Conservation (phyloP, 2,888 invertebrate genomes). For the Liodrosophila aerea region DNA sequence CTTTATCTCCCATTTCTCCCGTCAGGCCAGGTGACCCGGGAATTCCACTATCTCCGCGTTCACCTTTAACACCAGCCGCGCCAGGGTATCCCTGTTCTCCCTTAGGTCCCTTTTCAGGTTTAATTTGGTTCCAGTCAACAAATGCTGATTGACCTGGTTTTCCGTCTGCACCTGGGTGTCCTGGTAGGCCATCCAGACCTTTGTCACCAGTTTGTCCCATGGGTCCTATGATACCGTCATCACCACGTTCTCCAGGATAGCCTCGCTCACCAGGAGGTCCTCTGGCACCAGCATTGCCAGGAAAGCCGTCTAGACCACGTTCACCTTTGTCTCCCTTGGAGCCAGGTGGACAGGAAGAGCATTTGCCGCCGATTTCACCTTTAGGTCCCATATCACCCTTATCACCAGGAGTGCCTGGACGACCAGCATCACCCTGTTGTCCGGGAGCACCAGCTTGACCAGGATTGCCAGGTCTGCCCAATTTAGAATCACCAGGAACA, state of each 20-base stretch:
- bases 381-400: slow-evolving; percentile 87
- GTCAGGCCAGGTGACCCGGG: slow-evolving; percentile 88
- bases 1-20: slow-evolving; percentile 87
- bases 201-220: slow-evolving; percentile 78
- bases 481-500: slow-evolving; percentile 89
- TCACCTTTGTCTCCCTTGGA: slow-evolving; percentile 90
- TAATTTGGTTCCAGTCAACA: slow-evolving; percentile 84
- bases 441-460: slow-evolving; percentile 88
- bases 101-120: slow-evolving; percentile 86
- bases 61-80: slow-evolving; percentile 86
- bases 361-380: slow-evolving; percentile 91
- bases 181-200: slow-evolving; percentile 83
- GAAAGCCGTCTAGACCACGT: slow-evolving; percentile 87
- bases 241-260: slow-evolving; percentile 87
- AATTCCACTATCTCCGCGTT: slow-evolving; percentile 87
- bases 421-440: slow-evolving; percentile 87
- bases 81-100: slow-evolving; percentile 88
- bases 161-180: slow-evolving; percentile 87
- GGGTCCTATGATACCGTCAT: slow-evolving; percentile 87
- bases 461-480: slow-evolving; percentile 90
- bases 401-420: slow-evolving; percentile 86
- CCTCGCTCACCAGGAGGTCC: slow-evolving; percentile 90
- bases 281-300: slow-evolving; percentile 87
- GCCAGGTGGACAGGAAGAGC: slow-evolving; percentile 90
- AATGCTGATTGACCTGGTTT: slow-evolving; percentile 85